Evolutionary conservation across 2,888 invertebrate species (phyloP), one percentile per base, ranked within the genome.

Genomic region (Priocnemis perturbator): DNA sequence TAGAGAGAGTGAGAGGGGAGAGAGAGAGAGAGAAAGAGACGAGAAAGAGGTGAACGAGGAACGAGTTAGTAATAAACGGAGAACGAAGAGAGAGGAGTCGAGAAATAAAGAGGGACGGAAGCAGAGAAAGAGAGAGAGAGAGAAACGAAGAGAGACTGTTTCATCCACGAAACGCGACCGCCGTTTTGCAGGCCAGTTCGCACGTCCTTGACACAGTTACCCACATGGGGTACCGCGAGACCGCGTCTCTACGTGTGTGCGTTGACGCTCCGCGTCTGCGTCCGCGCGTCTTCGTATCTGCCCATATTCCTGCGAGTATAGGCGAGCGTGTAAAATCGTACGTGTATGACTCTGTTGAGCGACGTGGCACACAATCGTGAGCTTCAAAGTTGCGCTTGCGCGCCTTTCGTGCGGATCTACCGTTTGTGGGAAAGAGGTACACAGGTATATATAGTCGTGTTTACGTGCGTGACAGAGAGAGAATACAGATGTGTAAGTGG

Each of bases 171-270:
- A 83, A 82, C 81, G 81, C 79, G 76, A 78, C 80, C 83, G 79
- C 74, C 84, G 83, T 83, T 84, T 85, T 84, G 85, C 84, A 86
- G 85, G 86, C 87, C 83, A 88, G 86, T 88, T 88, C 88, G 86
- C 88, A 88, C 86, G 89, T 86, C 89, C 89, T 89, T 89, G 89
- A 89, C 89, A 89, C 86, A 85, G 82, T 88, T 89, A 88, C 88
- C 88, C 85, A 88, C 86, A 88, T 88, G 85, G 86, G 83, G 83
- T 81, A 83, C 82, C 82, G 71, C 78, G 79, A 74, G 76, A 80
- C 65, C 66, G 70, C 68, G 71, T 69, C 67, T 37, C 37, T 37
- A 11, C 64, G 67, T 59, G 69, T 75, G 67, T 77, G 69, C 50
- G 50, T 45, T 20, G 11, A 30, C 23, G 52, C 47, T 14, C 45